These are phyloP conservation scores for Noctua comes DNA, from an alignment of 2,888 invertebrate genomes.

Conservation along the genomic window DNA sequence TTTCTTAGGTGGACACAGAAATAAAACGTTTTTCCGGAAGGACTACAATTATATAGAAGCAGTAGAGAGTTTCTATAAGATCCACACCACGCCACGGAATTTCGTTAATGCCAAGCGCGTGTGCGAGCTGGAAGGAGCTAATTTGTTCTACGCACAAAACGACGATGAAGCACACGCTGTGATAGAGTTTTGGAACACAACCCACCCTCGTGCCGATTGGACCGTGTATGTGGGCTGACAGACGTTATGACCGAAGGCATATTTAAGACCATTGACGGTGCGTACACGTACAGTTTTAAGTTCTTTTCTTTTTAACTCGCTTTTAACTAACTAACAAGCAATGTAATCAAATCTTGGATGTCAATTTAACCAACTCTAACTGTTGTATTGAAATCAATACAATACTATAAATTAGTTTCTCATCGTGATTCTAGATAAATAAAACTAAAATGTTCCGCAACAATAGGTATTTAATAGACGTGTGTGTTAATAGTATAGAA, in stretches of 20 bases:
- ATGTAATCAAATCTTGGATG: background rate
- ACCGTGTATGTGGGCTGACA: constrained; percentile 10
- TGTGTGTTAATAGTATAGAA: too few species aligned
- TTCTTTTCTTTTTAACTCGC: background rate
- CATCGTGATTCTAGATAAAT: background rate
- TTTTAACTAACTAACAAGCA: background rate
- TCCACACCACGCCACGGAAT: background rate
- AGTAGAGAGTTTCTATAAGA: constrained; percentile 16
- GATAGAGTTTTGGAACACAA: constrained; percentile 17
- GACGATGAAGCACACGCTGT: constrained; percentile 10
- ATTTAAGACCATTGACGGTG: constrained; percentile 23
- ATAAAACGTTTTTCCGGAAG: constrained; percentile 24
- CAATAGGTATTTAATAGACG: background rate
- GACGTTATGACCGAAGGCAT: constrained; percentile 10
- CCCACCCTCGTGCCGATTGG: constrained; percentile 12
- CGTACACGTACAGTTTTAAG: background rate
- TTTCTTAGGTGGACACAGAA: background rate
- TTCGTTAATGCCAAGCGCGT: constrained; percentile 6
- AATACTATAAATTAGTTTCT: background rate
- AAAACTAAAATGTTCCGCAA: background rate
- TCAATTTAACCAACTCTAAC: background rate
- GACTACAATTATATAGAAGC: constrained; percentile 68
- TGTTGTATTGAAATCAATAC: background rate
- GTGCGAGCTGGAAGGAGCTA: constrained; percentile 5
- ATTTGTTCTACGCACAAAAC: constrained; percentile 14